phyloP scores from a whole-genome alignment of 2,888 invertebrate species.

The Macaria liturata region DNA sequence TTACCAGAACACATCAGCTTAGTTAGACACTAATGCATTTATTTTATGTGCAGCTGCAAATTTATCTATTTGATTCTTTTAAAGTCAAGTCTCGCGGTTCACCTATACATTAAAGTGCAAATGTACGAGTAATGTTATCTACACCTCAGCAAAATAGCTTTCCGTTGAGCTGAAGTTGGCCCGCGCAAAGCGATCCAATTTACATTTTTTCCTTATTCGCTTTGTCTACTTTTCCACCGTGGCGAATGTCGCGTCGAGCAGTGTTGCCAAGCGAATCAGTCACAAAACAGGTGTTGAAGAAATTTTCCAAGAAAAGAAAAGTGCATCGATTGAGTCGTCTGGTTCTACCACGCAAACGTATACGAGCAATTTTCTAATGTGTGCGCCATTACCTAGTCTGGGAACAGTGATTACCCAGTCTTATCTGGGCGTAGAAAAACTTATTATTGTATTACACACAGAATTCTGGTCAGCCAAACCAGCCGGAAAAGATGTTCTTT shows the following conservation, averaged over 20 bases:
- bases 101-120: slow-evolving; percentile 13
- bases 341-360: slow-evolving; percentile 26
- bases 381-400: too few species aligned
- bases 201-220: slow-evolving; percentile 40
- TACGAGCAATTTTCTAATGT: too few species aligned
- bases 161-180: slow-evolving; percentile 31
- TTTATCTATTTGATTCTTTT: neutral
- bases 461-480: too few species aligned
- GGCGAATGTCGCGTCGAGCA: slow-evolving; percentile 19
- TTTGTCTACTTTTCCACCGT: slow-evolving; percentile 26
- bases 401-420: too few species aligned
- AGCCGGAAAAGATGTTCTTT: too few species aligned
- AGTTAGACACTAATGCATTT: too few species aligned
- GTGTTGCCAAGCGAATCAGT: slow-evolving; percentile 28
- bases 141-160: slow-evolving; percentile 31
- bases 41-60: too few species aligned
- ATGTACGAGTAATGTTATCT: slow-evolving; percentile 32
- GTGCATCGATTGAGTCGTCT: slow-evolving; percentile 22
- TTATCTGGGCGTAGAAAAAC: too few species aligned
- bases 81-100: slow-evolving; percentile 2
- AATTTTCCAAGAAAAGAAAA: slow-evolving; percentile 31
- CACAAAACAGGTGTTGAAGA: slow-evolving; percentile 29
- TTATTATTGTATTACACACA: too few species aligned
- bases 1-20: too few species aligned
- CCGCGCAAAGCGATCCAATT: slow-evolving; percentile 35